Percentiles rank a stretch among this genome's conserved stretches.
These are phyloP conservation scores for Hafferia zeledoni DNA, from an alignment of 2,797 vertebrate genomes.

Conservation along the genomic window DNA sequence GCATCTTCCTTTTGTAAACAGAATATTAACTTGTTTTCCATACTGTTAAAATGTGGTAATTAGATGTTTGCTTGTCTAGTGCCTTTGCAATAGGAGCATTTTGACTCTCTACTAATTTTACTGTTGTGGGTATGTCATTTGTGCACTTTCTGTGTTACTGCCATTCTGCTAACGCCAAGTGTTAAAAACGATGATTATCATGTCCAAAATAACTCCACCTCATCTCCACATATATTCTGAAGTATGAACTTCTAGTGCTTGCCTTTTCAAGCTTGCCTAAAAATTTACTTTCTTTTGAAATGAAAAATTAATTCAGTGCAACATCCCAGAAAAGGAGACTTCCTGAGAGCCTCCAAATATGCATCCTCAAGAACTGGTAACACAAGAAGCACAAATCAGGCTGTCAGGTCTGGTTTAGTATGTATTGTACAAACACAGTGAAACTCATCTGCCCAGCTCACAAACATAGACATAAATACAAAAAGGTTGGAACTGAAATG, in stretches of 20 bases:
- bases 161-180: not conserved
- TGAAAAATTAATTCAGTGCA: not conserved
- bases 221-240: not conserved
- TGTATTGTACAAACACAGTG: slow-evolving; percentile 7
- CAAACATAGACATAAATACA: not conserved
- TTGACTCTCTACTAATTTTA: not conserved
- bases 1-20: slow-evolving; percentile 17
- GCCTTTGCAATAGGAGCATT: not conserved
- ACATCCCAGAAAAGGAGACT: not conserved
- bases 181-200: not conserved
- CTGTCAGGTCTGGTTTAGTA: not conserved
- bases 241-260: not conserved
- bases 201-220: not conserved
- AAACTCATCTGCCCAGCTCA: not conserved
- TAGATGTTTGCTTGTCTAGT: not conserved
- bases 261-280: not conserved
- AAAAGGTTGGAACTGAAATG: not conserved
- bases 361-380: not conserved
- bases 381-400: not conserved
- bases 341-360: not conserved
- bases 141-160: not conserved
- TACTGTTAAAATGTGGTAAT: not conserved
- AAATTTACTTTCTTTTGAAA: not conserved
- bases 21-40: not conserved
- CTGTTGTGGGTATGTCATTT: not conserved